Evolutionary conservation across 2,888 invertebrate species (phyloP).

Genomic region (Endomychus coccineus): DNA sequence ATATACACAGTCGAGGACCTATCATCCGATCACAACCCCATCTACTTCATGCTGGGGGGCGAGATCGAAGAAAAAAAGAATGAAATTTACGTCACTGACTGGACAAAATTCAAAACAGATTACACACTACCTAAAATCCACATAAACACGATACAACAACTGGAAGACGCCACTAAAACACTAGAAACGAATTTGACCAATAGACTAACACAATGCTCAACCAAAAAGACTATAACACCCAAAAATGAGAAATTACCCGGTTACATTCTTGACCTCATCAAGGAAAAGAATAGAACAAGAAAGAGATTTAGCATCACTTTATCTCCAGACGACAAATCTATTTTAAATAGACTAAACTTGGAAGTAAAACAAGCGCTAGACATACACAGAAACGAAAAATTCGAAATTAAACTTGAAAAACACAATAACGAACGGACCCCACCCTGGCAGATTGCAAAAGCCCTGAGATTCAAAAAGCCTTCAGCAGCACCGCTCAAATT

Average conservation of each 20-base stretch:
- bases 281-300: conserved; percentile 4
- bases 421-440: conserved; percentile 5
- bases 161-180: too few relatives aligned
- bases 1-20: too few relatives aligned
- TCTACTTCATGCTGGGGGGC: too few relatives aligned
- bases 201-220: too few relatives aligned
- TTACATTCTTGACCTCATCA: conserved; percentile 4
- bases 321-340: conserved; percentile 7
- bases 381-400: conserved; percentile 6
- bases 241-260: conserved; percentile 1
- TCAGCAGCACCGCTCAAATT: neutral
- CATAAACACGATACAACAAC: too few relatives aligned
- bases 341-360: conserved; percentile 7
- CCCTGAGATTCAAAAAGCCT: neutral
- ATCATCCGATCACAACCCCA: too few relatives aligned
- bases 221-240: too few relatives aligned
- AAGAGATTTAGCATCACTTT: conserved; percentile 7
- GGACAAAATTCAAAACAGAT: too few relatives aligned
- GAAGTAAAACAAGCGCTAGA: conserved; percentile 1
- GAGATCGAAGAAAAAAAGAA: too few relatives aligned
- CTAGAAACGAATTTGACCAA: too few relatives aligned
- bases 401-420: conserved; percentile 6
- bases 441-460: conserved; percentile 6
- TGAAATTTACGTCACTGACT: too few relatives aligned
- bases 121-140: too few relatives aligned